Base-by-base conservation (phyloP, 35 echinoderm and acorn worm genomes). In the Apostichopus californicus region DNA sequence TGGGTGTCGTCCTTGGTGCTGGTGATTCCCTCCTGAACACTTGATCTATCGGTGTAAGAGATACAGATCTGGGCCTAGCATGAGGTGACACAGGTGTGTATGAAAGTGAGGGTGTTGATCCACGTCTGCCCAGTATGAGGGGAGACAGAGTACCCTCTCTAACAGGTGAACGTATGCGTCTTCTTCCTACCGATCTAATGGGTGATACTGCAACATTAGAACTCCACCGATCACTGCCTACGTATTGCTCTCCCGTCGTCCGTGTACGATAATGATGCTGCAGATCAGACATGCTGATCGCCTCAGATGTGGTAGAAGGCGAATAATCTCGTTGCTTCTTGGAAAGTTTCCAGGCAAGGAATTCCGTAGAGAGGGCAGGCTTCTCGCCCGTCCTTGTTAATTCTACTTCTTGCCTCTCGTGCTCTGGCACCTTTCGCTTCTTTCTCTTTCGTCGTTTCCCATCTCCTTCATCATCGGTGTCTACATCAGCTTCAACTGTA, bases 401-500 rank as follows among this genome's bases (percentile, higher is more conserved):
- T 17, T 89, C 26, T 15, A 66, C 60, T 10, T 89, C 61, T 57
- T 78, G 55, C 17, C 77, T 56, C 17, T 72, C 57, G 66, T 71
- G 63, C 53, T 55, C 25, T 56, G 64, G 77, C 54, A 54, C 18
- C 75, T 87, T 94, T 18, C 94, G 68, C 21, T 86, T 79, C 90
- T 86, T 87, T 53, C 81, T 83, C 58, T 78, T 86, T 5, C 87
- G 59, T 20, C 57, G 89, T 22, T 78, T 73, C 18, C 83, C 56
- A 75, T 96, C 95, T 53, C 78, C 78, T 57, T 94, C 95, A 81
- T 88, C 95, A 60, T 93, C 95, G 12, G 95, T 91, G 88, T 96
- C 92, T 25, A 96, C 92, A 94, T 94, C 95, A 92, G 95, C 92
- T 83, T 94, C 95, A 61, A 94, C 95, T 96, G 88, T 87, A 77